These are phyloP conservation scores for Trichogramma evanescens DNA, from an alignment of 2,888 invertebrate species.

Conservation along the genomic window DNA sequence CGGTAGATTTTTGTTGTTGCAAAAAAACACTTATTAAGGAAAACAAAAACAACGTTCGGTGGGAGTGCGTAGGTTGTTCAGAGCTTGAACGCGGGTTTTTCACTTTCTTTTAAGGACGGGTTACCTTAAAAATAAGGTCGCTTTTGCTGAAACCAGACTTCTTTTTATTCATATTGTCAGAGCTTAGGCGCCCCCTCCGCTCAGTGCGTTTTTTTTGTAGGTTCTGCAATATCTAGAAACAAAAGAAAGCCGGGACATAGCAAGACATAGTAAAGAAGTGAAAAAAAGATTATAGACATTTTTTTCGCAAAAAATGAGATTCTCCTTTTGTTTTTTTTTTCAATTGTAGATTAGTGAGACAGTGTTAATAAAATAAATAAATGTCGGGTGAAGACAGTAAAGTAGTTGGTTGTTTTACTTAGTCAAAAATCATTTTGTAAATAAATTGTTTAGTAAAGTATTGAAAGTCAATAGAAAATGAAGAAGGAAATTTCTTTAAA, in stretches of 20 bases:
- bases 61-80: constrained; percentile 34
- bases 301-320: constrained; percentile 31
- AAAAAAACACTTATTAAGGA: not conserved
- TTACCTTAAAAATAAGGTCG: constrained; percentile 98
- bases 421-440: constrained; percentile 5
- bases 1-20: not conserved
- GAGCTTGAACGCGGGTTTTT: constrained; percentile 41
- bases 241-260: constrained; percentile 66
- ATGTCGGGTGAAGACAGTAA: no score
- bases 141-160: constrained; percentile 89
- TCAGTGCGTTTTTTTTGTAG: constrained; percentile 98
- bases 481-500: constrained; percentile 10
- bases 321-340: constrained; percentile 5
- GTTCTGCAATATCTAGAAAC: constrained; percentile 98
- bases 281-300: constrained; percentile 42
- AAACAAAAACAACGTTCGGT: constrained; percentile 13
- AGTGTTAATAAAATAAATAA: no score
- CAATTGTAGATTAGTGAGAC: not conserved
- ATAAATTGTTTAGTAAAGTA: constrained; percentile 10
- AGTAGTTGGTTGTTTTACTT: no score
- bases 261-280: constrained; percentile 66
- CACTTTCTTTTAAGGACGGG: constrained; percentile 50
- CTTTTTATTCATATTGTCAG: constrained; percentile 81
- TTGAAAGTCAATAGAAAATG: constrained; percentile 14
- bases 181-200: constrained; percentile 93